These are phyloP conservation scores for Hippoglossus stenolepis DNA, from an alignment of 2,113 vertebrate species.

Conservation along the genomic window DNA sequence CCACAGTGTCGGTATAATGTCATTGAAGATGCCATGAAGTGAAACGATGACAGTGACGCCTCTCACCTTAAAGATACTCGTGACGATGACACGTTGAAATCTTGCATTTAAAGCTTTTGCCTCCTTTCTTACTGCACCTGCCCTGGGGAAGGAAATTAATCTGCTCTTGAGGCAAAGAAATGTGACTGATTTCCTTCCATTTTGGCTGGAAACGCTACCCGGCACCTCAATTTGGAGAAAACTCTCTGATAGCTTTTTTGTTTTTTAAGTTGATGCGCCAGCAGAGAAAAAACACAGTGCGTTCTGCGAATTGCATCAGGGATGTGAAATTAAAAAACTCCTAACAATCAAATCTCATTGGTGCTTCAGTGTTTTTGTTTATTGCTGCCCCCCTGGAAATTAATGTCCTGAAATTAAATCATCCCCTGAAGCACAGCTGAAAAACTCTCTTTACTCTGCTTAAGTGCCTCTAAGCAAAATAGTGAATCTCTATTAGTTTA, in stretches of 20 bases:
- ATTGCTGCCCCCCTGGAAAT: constrained; percentile 33
- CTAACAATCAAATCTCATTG: constrained; percentile 10
- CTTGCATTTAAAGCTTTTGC: constrained; percentile 3
- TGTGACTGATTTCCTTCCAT: constrained; percentile 12
- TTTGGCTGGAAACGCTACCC: neutral
- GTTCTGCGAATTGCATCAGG: constrained; percentile 18
- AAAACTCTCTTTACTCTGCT: neutral
- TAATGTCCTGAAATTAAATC: constrained; percentile 15
- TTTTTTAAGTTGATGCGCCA: neutral
- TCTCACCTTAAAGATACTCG: neutral
- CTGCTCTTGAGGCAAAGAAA: neutral
- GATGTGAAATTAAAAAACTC: neutral
- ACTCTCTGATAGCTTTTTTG: neutral
- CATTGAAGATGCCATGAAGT: constrained; percentile 39
- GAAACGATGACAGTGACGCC: constrained; percentile 32
- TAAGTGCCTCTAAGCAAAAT: constrained; percentile 21
- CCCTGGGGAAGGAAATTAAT: neutral
- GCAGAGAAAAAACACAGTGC: neutral
- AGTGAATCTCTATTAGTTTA: constrained; percentile 1
- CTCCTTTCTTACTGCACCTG: neutral
- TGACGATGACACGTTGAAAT: constrained; percentile 13
- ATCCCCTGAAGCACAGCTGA: neutral
- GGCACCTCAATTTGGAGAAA: constrained; percentile 16
- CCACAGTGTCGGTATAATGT: constrained; percentile 73
- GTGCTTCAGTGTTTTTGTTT: constrained; percentile 31